Conservation (phyloP, 2,113 vertebrate species). For the Pangasianodon gigas region DNA sequence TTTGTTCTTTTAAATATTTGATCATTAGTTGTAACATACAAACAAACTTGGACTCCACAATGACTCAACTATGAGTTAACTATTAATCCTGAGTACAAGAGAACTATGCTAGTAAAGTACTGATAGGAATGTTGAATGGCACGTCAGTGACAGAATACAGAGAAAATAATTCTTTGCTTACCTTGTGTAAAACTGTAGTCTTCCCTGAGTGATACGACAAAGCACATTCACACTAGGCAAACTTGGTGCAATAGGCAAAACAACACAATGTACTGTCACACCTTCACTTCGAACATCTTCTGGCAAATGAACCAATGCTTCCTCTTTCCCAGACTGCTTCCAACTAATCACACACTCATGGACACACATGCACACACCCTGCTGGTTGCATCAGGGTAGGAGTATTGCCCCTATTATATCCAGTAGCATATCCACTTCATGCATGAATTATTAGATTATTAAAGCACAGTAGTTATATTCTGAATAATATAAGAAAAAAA, state of each 20-base stretch:
- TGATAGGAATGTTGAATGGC: not conserved
- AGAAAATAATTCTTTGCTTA: slow-evolving; percentile 28
- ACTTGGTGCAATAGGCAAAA: not conserved
- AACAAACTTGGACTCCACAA: slow-evolving; percentile 19
- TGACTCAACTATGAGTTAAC: slow-evolving; percentile 29
- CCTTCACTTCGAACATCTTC: slow-evolving; percentile 31
- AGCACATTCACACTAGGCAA: not conserved
- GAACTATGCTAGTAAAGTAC: not conserved
- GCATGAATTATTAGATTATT: not conserved
- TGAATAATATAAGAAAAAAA: not conserved
- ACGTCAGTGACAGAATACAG: slow-evolving; percentile 1
- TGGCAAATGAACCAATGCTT: slow-evolving; percentile 38
- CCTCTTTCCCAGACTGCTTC: not conserved
- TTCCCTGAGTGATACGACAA: not conserved
- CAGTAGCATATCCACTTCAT: not conserved
- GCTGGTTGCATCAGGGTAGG: slow-evolving; percentile 1
- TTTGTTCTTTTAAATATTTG: not conserved
- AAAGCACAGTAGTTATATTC: not conserved
- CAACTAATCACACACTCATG: not conserved
- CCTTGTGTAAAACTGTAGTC: not conserved
- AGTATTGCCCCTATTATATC: not conserved
- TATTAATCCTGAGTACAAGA: slow-evolving; percentile 33
- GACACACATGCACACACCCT: slow-evolving; percentile 34
- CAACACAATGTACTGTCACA: slow-evolving; percentile 4
- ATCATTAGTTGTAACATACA: not conserved